Evolutionary conservation across 1,140 invertebrate genomes (phyloP).

Genomic region (Pseudomyrmex pallidus): DNA sequence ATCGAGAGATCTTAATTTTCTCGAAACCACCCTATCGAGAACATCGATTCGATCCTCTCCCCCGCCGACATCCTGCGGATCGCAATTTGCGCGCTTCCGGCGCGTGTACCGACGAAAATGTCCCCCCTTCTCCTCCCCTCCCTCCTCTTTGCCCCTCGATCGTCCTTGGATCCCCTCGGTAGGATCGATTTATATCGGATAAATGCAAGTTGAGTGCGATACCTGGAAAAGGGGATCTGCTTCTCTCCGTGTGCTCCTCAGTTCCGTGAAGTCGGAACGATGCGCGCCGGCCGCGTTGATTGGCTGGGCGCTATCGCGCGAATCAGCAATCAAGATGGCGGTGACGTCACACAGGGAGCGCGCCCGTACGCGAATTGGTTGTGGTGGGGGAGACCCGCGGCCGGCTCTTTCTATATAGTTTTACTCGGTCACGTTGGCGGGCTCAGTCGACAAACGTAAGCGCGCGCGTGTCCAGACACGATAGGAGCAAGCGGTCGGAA

Average conservation of each 20-base stretch:
- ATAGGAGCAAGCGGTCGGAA: neutral
- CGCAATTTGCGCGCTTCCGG: slow-evolving; percentile 40
- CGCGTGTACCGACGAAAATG: slow-evolving; percentile 18
- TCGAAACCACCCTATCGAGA: neutral
- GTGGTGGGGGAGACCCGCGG: slow-evolving; percentile 41
- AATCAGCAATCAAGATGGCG: slow-evolving; percentile 77
- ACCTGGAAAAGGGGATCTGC: slow-evolving; percentile 70
- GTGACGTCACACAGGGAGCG: slow-evolving; percentile 75
- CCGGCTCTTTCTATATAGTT: slow-evolving; percentile 76
- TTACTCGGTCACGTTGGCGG: slow-evolving; percentile 76
- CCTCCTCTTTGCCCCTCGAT: neutral
- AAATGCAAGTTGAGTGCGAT: slow-evolving; percentile 55
- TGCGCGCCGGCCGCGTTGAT: slow-evolving; percentile 60
- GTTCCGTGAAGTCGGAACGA: slow-evolving; percentile 61
- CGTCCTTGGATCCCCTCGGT: neutral
- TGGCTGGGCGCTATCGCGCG: slow-evolving; percentile 72
- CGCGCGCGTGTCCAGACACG: slow-evolving; percentile 26
- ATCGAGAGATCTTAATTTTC: slow-evolving; percentile 2
- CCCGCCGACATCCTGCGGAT: slow-evolving; percentile 25
- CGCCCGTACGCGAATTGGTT: neutral
- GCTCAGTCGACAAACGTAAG: slow-evolving; percentile 72
- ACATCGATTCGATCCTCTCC: slow-evolving; percentile 22
- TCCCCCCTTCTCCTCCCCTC: too few species aligned
- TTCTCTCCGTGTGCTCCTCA: slow-evolving; percentile 59
- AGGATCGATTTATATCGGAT: slow-evolving; percentile 50